phyloP scores from a whole-genome alignment of 2,113 vertebrate genomes.

The Indicator maculatus region DNA sequence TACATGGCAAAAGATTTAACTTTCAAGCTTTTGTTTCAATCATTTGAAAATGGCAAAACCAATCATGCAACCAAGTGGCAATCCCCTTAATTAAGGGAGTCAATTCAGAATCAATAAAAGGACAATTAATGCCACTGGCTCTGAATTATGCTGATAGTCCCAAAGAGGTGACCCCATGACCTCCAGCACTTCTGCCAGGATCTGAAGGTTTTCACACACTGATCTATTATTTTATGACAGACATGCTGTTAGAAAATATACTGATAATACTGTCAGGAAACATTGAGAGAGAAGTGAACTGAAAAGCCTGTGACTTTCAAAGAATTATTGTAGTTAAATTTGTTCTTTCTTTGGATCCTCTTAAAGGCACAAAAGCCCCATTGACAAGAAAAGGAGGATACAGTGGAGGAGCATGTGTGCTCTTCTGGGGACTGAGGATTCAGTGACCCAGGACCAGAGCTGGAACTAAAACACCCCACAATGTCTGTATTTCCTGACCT shows the following conservation, averaged over 20 bases:
- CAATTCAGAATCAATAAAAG: slow-evolving; percentile 56
- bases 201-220: neutral
- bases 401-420: neutral
- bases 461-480: neutral
- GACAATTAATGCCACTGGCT: slow-evolving; percentile 9
- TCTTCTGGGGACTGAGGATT: neutral
- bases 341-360: neutral
- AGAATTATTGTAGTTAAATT: neutral
- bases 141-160: neutral
- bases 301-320: neutral
- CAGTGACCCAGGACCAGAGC: neutral
- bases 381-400: neutral
- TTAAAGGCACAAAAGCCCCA: neutral
- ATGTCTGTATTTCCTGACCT: neutral
- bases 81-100: slow-evolving; percentile 66
- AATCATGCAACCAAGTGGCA: neutral
- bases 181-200: neutral
- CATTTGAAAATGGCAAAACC: neutral
- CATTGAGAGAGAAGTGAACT: neutral
- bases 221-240: neutral
- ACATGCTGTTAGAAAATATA: neutral
- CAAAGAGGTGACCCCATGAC: neutral
- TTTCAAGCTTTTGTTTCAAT: slow-evolving; percentile 15
- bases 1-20: neutral
- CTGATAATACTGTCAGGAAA: neutral